A percentile compares a stretch with the other conserved stretches of the same genome.
These are phyloP conservation scores for Pavo muticus DNA, from an alignment of 2,113 vertebrate genomes.

Conservation along the genomic window DNA sequence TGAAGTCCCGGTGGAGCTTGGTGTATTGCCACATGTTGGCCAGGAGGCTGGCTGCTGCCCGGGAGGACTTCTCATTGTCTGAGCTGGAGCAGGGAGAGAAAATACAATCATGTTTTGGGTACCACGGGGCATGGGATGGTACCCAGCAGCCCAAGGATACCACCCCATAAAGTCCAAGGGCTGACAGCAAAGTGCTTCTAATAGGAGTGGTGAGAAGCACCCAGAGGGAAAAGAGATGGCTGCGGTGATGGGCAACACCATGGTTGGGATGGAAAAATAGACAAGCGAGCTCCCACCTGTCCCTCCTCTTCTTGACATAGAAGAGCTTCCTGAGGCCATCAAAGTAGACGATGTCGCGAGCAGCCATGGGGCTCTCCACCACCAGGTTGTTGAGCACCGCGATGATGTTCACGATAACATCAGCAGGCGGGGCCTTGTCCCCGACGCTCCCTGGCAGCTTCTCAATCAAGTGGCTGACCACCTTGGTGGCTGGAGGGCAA, in stretches of 20 bases:
- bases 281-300: constrained; percentile 78
- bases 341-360: constrained; percentile 90
- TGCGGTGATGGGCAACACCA: fast-evolving
- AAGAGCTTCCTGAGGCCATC: constrained; percentile 92
- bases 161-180: background rate
- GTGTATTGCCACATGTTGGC: constrained; percentile 95
- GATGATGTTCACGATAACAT: constrained; percentile 92
- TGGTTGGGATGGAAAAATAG: background rate
- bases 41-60: constrained; percentile 89
- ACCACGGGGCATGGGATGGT: fast-evolving
- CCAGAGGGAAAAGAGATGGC: background rate
- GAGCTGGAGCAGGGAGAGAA: constrained; percentile 67
- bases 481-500: constrained; percentile 84
- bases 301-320: constrained; percentile 90
- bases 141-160: background rate
- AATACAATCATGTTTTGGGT: background rate
- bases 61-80: constrained; percentile 80
- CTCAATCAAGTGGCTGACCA: constrained; percentile 88
- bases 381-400: constrained; percentile 93
- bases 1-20: constrained; percentile 90
- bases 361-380: constrained; percentile 87
- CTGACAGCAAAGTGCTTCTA: background rate
- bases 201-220: background rate
- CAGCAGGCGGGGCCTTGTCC: constrained; percentile 82
- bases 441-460: constrained; percentile 86